A percentile compares a stretch with the other conserved stretches of the same genome.
Conservation (phyloP, 2,113 vertebrate species). For the Nipponia nippon region DNA sequence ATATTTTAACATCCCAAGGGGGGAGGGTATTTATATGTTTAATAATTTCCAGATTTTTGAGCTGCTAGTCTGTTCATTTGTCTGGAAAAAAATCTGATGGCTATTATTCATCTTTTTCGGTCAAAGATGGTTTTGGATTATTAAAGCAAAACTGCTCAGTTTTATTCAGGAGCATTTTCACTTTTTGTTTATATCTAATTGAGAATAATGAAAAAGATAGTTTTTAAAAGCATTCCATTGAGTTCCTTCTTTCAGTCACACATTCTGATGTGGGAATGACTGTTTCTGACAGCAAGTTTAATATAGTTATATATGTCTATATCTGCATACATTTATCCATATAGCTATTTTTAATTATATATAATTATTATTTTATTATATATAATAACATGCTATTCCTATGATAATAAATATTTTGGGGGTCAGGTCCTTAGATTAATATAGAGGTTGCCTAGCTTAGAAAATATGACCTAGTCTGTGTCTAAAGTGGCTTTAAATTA, state of each 20-base stretch:
- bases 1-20: slow-evolving; percentile 29
- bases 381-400: neutral
- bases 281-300: neutral
- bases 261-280: neutral
- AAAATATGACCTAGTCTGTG: neutral
- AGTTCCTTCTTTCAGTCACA: neutral
- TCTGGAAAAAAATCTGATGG: slow-evolving; percentile 16
- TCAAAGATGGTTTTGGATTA: neutral
- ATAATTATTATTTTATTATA: neutral
- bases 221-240: neutral
- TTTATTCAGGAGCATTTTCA: neutral
- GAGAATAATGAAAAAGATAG: neutral
- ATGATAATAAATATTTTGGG: neutral
- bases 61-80: neutral
- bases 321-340: neutral
- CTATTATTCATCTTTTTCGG: neutral
- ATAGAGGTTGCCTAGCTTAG: neutral
- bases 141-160: neutral
- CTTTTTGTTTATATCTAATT: neutral
- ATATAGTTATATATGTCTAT: neutral
- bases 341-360: neutral
- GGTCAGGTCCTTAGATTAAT: neutral
- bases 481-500: neutral
- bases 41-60: slow-evolving; percentile 58
- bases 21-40: slow-evolving; percentile 23